Base-by-base conservation (phyloP, 1,140 invertebrate species). In the Brachionus sp. region DNA sequence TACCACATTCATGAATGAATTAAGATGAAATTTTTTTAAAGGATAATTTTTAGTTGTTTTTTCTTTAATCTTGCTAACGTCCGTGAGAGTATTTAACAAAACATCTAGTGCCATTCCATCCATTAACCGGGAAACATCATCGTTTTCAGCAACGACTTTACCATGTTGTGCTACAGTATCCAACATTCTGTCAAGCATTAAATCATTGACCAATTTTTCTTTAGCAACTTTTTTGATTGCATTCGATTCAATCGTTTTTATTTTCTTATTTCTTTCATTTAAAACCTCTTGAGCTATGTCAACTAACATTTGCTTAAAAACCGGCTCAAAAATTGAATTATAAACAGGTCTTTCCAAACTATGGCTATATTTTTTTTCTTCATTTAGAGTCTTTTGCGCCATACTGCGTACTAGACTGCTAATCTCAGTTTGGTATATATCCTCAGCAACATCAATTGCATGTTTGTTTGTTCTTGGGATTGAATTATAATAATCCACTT, bases 1-100 rank as follows among this genome's bases (percentile, higher is more conserved):
- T 80, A 80, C 77, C 16, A 80, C 77, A 66, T 80, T 80, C 50
- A 62, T 80, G 42, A 80, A 80, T 7, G 77, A 80, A 42, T 80
- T 80, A 19, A 80, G 37, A 80, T 80, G 77, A 62, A 80, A 80
- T 35, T 80, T 80, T 44, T 80, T 80, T 4, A 80, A 25, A 12
- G 77, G 77, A 80, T 80, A 80, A 53, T 80, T 80, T 25, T 80
- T 62, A 9, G 57, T 23, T 37, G 77, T 80, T 62, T 80, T 80
- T 19, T 80, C 77, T 44, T 66, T 80, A 12, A 57, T 25, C 29
- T 80, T 80, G n/a, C 77, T 33, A 2, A 80, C 77, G 23, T 62
- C 77, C 3, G 25, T 19, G 16, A 62, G 50, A 5, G 77, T 66
- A 12, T 19, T 23, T 37, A 57, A 50, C 1, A 75, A 25, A 25